Percentiles rank a stretch among this genome's conserved stretches.
These are phyloP conservation scores for Petrolisthes manimaculis DNA, from an alignment of 2,888 invertebrate species.

Conservation along the genomic window DNA sequence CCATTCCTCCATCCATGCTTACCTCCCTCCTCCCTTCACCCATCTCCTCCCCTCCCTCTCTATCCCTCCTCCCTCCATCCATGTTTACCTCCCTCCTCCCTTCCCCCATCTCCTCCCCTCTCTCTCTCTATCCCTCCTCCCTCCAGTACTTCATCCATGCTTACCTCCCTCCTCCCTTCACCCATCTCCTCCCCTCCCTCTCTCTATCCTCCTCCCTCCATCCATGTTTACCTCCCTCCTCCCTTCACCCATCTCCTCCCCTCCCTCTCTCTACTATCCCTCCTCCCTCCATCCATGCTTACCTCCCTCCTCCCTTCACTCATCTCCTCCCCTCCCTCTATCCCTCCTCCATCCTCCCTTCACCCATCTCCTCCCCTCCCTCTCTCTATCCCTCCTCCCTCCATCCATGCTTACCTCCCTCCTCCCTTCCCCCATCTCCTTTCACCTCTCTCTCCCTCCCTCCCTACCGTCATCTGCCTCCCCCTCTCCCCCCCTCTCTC, in stretches of 20 bases:
- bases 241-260: neutral
- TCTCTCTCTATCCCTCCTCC: neutral
- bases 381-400: neutral
- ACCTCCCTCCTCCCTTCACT: neutral
- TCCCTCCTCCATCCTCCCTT: neutral
- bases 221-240: neutral
- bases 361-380: too few relatives aligned
- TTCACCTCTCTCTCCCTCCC: too few relatives aligned
- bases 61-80: neutral
- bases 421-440: too few relatives aligned
- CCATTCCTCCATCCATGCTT: neutral
- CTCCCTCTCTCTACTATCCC: too few relatives aligned
- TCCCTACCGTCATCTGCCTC: too few relatives aligned
- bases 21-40: neutral
- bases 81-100: neutral
- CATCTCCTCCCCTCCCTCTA: neutral
- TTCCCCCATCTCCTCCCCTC: neutral
- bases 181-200: neutral
- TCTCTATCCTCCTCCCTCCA: neutral
- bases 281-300: neutral
- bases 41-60: neutral
- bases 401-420: neutral
- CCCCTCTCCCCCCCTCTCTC: too few relatives aligned
- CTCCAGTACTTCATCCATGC: neutral
- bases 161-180: neutral